These are phyloP conservation scores for Eonycteris spelaea DNA, from an alignment of 2,113 vertebrate genomes.

Conservation along the genomic window DNA sequence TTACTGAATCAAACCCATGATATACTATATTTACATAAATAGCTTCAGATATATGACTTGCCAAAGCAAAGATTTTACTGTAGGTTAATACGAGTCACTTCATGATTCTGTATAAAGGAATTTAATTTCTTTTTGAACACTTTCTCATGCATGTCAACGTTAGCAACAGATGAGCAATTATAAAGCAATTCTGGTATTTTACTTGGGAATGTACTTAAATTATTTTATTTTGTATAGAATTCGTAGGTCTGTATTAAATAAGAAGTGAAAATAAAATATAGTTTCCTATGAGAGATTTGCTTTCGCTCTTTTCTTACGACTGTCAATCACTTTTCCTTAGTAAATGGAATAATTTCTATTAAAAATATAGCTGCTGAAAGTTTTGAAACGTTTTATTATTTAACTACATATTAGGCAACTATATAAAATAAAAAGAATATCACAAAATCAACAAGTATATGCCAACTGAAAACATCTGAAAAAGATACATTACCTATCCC, in stretches of 20 bases:
- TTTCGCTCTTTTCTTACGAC: neutral
- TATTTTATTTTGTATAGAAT: neutral
- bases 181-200: neutral
- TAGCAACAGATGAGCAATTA: neutral
- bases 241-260: neutral
- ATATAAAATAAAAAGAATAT: neutral
- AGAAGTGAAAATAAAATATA: neutral
- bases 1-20: neutral
- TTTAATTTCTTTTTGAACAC: neutral
- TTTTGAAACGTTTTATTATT: neutral
- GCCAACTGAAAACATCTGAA: neutral
- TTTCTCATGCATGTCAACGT: neutral
- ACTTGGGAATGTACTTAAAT: neutral
- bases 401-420: neutral
- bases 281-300: neutral
- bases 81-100: neutral
- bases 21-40: neutral
- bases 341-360: neutral
- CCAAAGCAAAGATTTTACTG: neutral
- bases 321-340: neutral
- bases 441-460: neutral
- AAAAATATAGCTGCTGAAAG: neutral
- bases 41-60: neutral
- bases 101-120: neutral
- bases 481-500: neutral